phyloP scores from a whole-genome alignment of 2,113 vertebrate species.

The Leptobrachium ailaonicum region DNA sequence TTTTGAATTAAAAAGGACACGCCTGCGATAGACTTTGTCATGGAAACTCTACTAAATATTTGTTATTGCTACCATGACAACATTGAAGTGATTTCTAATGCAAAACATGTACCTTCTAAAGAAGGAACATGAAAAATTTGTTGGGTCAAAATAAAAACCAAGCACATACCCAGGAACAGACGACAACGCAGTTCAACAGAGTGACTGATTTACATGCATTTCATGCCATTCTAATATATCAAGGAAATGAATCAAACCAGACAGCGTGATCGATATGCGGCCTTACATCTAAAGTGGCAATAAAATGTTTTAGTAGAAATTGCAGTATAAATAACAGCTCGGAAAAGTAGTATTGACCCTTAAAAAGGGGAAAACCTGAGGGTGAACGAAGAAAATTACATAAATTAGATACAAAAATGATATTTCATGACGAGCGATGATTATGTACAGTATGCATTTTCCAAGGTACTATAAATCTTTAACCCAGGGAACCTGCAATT shows the following conservation, averaged over 20 bases:
- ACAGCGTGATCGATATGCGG: slow-evolving; percentile 36
- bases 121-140: too few relatives aligned
- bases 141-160: too few relatives aligned
- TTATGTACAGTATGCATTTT: neutral
- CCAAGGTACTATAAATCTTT: too few relatives aligned
- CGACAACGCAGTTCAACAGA: neutral
- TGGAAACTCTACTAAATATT: too few relatives aligned
- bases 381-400: neutral
- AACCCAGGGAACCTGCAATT: too few relatives aligned
- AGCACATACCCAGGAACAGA: too few relatives aligned
- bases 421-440: neutral
- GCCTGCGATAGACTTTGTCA: too few relatives aligned
- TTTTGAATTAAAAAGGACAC: too few relatives aligned
- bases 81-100: too few relatives aligned
- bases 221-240: slow-evolving; percentile 29
- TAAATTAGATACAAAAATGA: neutral
- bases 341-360: slow-evolving; percentile 35
- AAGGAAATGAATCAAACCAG: slow-evolving; percentile 43
- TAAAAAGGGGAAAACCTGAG: slow-evolving; percentile 13
- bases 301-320: slow-evolving; percentile 42
- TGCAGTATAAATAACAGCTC: slow-evolving; percentile 38
- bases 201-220: slow-evolving; percentile 38
- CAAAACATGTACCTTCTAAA: too few relatives aligned
- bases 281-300: slow-evolving; percentile 40
- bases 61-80: too few relatives aligned